Percentiles rank a stretch among this genome's conserved stretches.
Evolutionary conservation across 2,888 invertebrate genomes (phyloP).

Genomic region (Furcula furcula): DNA sequence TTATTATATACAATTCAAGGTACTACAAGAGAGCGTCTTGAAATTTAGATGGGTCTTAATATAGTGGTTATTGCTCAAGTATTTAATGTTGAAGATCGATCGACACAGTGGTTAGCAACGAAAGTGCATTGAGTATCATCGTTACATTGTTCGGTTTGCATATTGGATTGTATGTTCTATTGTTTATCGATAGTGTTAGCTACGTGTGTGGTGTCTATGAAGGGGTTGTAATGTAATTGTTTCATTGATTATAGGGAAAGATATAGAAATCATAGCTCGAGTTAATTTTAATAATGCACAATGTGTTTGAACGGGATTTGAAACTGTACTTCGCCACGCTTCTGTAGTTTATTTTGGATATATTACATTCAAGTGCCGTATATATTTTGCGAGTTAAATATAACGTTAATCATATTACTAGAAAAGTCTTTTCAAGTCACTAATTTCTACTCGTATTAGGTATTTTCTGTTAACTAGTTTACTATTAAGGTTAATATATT

Average conservation of each 20-base stretch:
- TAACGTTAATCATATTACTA: no score
- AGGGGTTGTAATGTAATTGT: slow-evolving; percentile 14
- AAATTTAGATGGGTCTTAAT: slow-evolving; percentile 41
- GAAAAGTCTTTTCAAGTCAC: no score
- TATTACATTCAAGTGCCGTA: no score
- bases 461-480: no score
- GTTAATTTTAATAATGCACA: no score
- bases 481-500: no score
- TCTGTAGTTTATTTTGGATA: no score
- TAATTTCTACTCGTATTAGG: no score
- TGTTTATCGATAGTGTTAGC: slow-evolving; percentile 64
- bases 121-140: slow-evolving; percentile 75
- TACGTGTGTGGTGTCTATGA: slow-evolving; percentile 67
- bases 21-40: slow-evolving; percentile 19
- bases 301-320: no score
- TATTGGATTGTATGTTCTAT: slow-evolving; percentile 79
- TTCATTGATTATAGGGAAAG: slow-evolving; percentile 1
- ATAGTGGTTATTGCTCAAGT: slow-evolving; percentile 63
- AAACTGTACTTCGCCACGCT: no score
- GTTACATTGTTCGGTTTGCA: slow-evolving; percentile 77
- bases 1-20: slow-evolving; percentile 14
- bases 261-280: background rate
- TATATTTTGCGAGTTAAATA: no score
- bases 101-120: slow-evolving; percentile 76
- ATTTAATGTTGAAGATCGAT: slow-evolving; percentile 70